Evolutionary conservation across 2,797 vertebrate species (phyloP).

Genomic region (Lepus townsendii): DNA sequence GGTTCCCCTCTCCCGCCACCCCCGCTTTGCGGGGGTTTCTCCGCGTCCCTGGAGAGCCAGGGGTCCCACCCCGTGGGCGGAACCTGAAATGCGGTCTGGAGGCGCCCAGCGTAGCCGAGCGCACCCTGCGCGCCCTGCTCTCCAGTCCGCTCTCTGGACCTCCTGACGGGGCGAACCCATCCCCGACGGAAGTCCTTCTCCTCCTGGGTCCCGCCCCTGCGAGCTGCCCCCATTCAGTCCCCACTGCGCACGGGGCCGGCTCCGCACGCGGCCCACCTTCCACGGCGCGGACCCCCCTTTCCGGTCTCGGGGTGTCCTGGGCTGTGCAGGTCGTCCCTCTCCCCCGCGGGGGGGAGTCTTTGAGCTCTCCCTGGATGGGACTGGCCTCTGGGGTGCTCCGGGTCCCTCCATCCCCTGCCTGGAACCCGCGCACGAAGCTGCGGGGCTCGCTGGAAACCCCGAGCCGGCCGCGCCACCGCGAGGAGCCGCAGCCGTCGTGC

Average conservation of each 20-base stretch:
- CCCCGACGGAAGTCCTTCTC: too few relatives aligned
- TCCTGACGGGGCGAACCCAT: too few relatives aligned
- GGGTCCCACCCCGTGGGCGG: not conserved
- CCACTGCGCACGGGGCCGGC: too few relatives aligned
- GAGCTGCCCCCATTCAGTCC: too few relatives aligned
- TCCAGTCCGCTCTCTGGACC: too few relatives aligned
- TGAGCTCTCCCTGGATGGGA: too few relatives aligned
- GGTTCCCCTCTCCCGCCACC: not conserved
- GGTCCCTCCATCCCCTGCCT: too few relatives aligned
- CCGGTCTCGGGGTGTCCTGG: not conserved
- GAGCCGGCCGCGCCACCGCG: rapidly evolving
- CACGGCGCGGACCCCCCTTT: rapidly evolving
- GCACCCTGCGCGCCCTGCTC: rapidly evolving
- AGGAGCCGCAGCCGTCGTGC: not conserved
- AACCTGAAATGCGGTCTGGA: rapidly evolving
- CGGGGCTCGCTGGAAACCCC: too few relatives aligned
- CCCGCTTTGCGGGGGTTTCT: not conserved
- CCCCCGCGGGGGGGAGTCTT: not conserved
- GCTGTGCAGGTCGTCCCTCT: too few relatives aligned
- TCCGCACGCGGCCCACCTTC: too few relatives aligned
- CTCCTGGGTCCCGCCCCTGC: too few relatives aligned
- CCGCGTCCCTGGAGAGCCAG: not conserved
- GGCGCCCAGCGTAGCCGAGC: rapidly evolving
- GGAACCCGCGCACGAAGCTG: not conserved
- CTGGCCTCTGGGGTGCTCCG: not conserved